Percentiles rank a stretch among this genome's conserved stretches.
Conservation (phyloP, 2,113 vertebrate species). For the Polypterus bichir region DNA sequence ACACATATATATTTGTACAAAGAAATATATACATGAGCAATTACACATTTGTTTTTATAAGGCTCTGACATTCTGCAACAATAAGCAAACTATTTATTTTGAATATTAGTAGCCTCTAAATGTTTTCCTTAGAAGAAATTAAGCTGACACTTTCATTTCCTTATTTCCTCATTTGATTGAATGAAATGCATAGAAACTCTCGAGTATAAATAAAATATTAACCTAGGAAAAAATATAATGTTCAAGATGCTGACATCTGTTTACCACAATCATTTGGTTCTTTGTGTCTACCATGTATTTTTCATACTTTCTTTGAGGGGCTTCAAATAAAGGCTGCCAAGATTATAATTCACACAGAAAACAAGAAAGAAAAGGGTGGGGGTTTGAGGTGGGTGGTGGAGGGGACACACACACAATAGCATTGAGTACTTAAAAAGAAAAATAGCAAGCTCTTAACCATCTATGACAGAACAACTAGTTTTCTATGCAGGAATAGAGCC, state of each 20-base stretch:
- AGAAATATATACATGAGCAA: no score
- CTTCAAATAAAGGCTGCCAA: constrained; percentile 8
- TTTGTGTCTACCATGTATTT: constrained; percentile 22
- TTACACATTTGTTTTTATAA: no score
- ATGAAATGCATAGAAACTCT: constrained; percentile 15
- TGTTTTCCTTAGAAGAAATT: no score
- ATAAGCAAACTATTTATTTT: no score
- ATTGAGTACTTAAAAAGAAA: constrained; percentile 22
- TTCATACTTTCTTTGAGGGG: neutral
- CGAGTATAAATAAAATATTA: constrained; percentile 17
- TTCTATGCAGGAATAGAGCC: constrained; percentile 54
- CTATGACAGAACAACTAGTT: constrained; percentile 55
- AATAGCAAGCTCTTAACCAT: constrained; percentile 59
- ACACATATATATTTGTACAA: no score
- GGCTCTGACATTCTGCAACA: no score
- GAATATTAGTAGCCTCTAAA: no score
- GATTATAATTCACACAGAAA: constrained; percentile 14
- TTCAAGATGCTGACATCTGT: constrained; percentile 3
- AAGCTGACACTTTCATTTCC: no score
- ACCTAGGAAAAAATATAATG: constrained; percentile 4
- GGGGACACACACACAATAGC: no score
- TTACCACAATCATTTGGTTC: constrained; percentile 13
- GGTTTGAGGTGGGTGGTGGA: no score
- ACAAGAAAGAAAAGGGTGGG: no score
- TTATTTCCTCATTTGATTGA: constrained; percentile 7